Percentiles rank a stretch among this genome's conserved stretches.
phyloP scores from a whole-genome alignment of 2,888 invertebrate species.

The Drosophila colorata region DNA sequence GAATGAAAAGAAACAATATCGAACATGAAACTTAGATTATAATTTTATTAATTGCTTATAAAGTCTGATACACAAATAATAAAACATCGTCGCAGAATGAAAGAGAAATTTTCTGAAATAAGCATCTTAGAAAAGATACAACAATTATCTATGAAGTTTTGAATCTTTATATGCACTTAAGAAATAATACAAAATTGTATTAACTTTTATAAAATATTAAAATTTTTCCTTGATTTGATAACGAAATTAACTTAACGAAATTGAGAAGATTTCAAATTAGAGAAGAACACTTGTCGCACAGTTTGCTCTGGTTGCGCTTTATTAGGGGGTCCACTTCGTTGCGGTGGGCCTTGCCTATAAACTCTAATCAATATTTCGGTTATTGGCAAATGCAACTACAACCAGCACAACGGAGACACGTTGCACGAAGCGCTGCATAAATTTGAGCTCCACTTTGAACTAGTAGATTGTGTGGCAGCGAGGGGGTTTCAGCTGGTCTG shows the following conservation, averaged over 20 bases:
- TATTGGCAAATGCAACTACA: constrained; percentile 72
- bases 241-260: constrained; percentile 1
- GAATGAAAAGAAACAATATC: too few relatives aligned
- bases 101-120: too few relatives aligned
- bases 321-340: constrained; percentile 23
- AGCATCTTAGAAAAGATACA: too few relatives aligned
- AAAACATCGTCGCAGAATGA: too few relatives aligned
- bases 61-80: too few relatives aligned
- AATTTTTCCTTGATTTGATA: too few relatives aligned
- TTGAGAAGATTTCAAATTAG: neutral
- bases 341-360: constrained; percentile 51
- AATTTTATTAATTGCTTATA: too few relatives aligned
- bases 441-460: constrained; percentile 44
- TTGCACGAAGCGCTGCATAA: constrained; percentile 61
- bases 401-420: constrained; percentile 36
- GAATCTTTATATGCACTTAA: too few relatives aligned
- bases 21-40: too few relatives aligned
- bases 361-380: constrained; percentile 80
- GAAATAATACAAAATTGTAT: too few relatives aligned
- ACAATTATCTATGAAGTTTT: too few relatives aligned
- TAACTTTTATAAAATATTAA: too few relatives aligned
- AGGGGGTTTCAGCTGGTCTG: constrained; percentile 36
- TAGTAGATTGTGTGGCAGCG: neutral
- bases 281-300: constrained; percentile 12
- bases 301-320: constrained; percentile 31